Evolutionary conservation across 2,888 invertebrate species (phyloP), one percentile per base, ranked within the genome.

Genomic region (Steinernema hermaphroditum): DNA sequence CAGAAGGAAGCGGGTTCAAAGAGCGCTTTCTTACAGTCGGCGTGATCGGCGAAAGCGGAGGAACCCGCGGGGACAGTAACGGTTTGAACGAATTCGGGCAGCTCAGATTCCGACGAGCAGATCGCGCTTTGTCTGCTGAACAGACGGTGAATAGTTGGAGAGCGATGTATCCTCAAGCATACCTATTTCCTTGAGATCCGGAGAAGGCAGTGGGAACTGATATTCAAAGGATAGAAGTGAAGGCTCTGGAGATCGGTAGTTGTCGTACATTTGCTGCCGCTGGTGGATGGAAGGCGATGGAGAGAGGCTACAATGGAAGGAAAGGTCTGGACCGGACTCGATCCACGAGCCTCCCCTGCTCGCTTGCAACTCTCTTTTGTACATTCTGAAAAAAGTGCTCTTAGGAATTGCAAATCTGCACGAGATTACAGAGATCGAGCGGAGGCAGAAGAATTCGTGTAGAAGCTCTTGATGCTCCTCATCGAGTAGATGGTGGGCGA

Each of bases 201-300:
- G 82, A 75, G 79, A 81, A 14, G 79, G 80, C 29, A 72, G 75
- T 12, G 78, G 79, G 72, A 82, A 83, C 16, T 77, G 74, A 75
- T 81, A 85, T 71, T 81, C 73, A 78, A 85, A 85, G 70, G 84
- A 84, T 68, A 76, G 76, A 32, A 85, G 76, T 43, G 85, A 85
- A 32, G 83, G 81, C 46, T 79, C 78, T 34, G 84, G 85, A n/a
- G 85, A 85, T 29, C 77, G 78, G 76, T 76, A 82, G 37, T 81
- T 78, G 70, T 80, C 83, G 74, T 81, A 80, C 71, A 77, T 70
- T 41, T 50, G 69, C 68, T 81, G 75, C 24, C 80, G 75, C 69
- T 77, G 75, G n/a, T 82, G 79, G 70, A 85, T 83, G 1, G 83
- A 83, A 29, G 85, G 84, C 74, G 83, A 80, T 2, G 85, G 85